These are phyloP conservation scores for Aix galericulata DNA, from an alignment of 2,113 vertebrate genomes.

Conservation along the genomic window DNA sequence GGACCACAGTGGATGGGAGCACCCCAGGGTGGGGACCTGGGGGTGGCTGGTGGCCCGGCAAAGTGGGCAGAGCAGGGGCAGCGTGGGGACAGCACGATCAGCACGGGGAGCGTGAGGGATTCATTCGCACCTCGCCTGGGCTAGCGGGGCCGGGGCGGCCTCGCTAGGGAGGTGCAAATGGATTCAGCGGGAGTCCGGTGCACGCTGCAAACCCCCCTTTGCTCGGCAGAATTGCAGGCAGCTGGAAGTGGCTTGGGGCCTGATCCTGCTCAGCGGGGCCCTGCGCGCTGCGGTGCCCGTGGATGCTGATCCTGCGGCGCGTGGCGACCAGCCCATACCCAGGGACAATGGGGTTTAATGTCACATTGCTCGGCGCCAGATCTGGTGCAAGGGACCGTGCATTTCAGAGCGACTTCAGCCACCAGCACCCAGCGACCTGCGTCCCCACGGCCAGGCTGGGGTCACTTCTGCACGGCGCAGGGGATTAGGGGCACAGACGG, in stretches of 20 bases:
- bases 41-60: not conserved
- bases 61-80: not conserved
- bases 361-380: fast-evolving
- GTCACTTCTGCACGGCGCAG: fast-evolving
- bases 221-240: not conserved
- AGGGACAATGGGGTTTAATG: not conserved
- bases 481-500: not conserved
- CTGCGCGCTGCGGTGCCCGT: not conserved
- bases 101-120: not conserved
- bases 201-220: not conserved
- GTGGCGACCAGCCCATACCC: not conserved
- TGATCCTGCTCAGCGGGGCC: not conserved
- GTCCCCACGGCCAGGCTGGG: fast-evolving
- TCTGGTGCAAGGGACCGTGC: fast-evolving
- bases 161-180: not conserved
- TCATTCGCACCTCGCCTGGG: not conserved
- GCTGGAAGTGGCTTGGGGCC: fast-evolving
- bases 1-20: not conserved
- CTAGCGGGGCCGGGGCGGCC: not conserved
- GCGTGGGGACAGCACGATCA: not conserved
- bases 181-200: not conserved
- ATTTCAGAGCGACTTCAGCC: not conserved
- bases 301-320: fast-evolving
- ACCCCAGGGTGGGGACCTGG: fast-evolving
- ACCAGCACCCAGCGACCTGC: fast-evolving